Evolutionary conservation across 2,113 vertebrate species (phyloP).

Genomic region (Rhizomys pruinosus): DNA sequence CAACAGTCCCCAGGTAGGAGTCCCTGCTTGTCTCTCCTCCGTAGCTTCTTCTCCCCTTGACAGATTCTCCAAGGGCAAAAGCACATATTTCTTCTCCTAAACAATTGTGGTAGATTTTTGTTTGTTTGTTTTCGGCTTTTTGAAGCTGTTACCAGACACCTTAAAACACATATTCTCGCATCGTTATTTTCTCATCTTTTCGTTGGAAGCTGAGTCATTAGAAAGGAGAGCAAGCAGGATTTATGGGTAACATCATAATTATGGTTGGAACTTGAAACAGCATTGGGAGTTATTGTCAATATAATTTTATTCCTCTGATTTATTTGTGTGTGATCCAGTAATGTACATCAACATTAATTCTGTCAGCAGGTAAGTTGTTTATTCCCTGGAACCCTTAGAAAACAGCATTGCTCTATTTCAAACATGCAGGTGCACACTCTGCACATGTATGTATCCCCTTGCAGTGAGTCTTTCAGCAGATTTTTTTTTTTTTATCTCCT

Average conservation of each 20-base stretch:
- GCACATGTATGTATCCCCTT: neutral
- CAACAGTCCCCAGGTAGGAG: neutral
- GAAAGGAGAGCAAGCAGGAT: slow-evolving; percentile 22
- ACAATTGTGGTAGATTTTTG: slow-evolving; percentile 33
- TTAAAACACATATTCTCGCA: neutral
- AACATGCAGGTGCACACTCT: neutral
- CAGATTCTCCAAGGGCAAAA: neutral
- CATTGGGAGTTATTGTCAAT: slow-evolving; percentile 8
- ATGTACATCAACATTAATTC: slow-evolving; percentile 22
- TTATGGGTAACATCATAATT: slow-evolving; percentile 40
- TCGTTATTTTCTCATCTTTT: slow-evolving; percentile 29
- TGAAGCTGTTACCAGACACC: neutral
- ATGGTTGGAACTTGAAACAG: neutral
- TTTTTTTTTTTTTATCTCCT: slow-evolving; percentile 50
- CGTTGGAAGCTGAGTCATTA: slow-evolving; percentile 16
- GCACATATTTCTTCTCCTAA: neutral
- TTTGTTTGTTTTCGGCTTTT: slow-evolving; percentile 49
- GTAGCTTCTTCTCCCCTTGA: no score
- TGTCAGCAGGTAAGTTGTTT: slow-evolving; percentile 4
- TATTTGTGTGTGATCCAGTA: neutral
- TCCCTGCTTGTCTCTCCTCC: neutral
- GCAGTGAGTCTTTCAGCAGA: slow-evolving; percentile 36
- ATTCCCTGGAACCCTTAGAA: neutral
- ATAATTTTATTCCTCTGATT: neutral
- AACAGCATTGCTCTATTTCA: slow-evolving; percentile 9